A percentile compares a stretch with the other conserved stretches of the same genome.
phyloP scores from a whole-genome alignment of 1,140 invertebrate genomes.

The Phortica variegata region DNA sequence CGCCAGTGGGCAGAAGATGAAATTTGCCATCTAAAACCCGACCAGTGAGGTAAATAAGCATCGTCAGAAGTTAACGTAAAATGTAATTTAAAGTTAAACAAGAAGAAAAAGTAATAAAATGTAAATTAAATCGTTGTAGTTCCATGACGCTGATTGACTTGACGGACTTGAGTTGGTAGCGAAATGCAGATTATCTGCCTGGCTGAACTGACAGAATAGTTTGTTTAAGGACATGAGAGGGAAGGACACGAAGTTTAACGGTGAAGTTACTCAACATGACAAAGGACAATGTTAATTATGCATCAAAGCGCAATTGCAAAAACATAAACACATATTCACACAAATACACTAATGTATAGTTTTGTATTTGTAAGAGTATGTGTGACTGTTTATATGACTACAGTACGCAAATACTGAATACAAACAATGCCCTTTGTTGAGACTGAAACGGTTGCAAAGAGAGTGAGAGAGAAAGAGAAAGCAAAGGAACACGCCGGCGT shows the following conservation, averaged over 20 bases:
- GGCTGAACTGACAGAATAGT: no score
- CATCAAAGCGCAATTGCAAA: conserved; percentile 33
- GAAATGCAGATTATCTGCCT: no score
- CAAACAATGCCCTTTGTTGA: conserved; percentile 54
- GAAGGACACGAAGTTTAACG: conserved; percentile 26
- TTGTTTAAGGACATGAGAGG: background rate
- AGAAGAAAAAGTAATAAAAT: background rate
- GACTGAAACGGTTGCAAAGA: conserved; percentile 30
- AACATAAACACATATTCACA: background rate
- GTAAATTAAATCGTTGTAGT: conserved; percentile 8
- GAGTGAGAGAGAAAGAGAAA: conserved; percentile 28
- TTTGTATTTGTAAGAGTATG: background rate
- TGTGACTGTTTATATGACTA: conserved; percentile 23
- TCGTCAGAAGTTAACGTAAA: no score
- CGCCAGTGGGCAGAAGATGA: conserved; percentile 76
- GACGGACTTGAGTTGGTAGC: conserved; percentile 2
- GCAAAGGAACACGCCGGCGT: conserved; percentile 20
- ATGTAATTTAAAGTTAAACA: no score
- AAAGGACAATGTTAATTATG: conserved; percentile 55
- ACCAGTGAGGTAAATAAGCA: conserved; percentile 11
- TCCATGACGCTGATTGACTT: no score
- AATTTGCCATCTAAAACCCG: conserved; percentile 72
- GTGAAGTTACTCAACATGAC: conserved; percentile 41
- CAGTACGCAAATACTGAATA: conserved; percentile 38
- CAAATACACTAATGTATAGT: background rate